Percentiles rank a stretch among this genome's conserved stretches.
These are phyloP conservation scores for Mola mola DNA, from an alignment of 2,113 vertebrate species.

Conservation along the genomic window DNA sequence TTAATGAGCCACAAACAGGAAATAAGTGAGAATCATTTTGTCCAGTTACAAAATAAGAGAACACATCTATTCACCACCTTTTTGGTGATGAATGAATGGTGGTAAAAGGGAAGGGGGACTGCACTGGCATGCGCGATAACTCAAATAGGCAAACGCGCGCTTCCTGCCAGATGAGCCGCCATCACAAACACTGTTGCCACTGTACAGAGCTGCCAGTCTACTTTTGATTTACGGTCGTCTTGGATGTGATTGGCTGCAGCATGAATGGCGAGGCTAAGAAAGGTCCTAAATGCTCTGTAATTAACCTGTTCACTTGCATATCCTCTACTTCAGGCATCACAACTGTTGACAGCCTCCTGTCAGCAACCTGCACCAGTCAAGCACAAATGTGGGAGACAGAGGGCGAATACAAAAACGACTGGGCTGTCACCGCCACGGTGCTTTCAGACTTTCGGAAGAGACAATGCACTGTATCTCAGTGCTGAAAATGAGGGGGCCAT, in stretches of 20 bases:
- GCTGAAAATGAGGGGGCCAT: constrained; percentile 49
- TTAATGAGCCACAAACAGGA: constrained; percentile 51
- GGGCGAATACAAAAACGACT: constrained; percentile 58
- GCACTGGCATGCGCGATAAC: constrained; percentile 67
- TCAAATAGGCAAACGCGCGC: constrained; percentile 71
- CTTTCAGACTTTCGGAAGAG: constrained; percentile 55
- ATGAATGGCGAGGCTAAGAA: constrained; percentile 44
- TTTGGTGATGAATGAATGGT: constrained; percentile 73
- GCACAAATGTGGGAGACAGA: constrained; percentile 51
- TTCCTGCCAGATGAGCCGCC: constrained; percentile 71
- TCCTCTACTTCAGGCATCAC: constrained; percentile 62
- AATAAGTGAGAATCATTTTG: constrained; percentile 36
- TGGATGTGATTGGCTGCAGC: constrained; percentile 50
- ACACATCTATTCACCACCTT: constrained; percentile 54
- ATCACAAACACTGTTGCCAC: constrained; percentile 77
- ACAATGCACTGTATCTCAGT: constrained; percentile 45
- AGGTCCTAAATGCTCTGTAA: constrained; percentile 67
- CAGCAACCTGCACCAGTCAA: constrained; percentile 65
- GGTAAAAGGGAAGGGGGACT: constrained; percentile 44
- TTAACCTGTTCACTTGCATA: constrained; percentile 72
- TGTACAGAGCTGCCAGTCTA: constrained; percentile 62
- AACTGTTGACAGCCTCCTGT: constrained; percentile 65
- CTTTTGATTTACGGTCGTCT: constrained; percentile 68
- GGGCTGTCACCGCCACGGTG: constrained; percentile 65
- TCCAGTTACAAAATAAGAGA: constrained; percentile 57